Evolutionary conservation across 2,797 vertebrate species (phyloP).

Genomic region (Limosa lapponica): DNA sequence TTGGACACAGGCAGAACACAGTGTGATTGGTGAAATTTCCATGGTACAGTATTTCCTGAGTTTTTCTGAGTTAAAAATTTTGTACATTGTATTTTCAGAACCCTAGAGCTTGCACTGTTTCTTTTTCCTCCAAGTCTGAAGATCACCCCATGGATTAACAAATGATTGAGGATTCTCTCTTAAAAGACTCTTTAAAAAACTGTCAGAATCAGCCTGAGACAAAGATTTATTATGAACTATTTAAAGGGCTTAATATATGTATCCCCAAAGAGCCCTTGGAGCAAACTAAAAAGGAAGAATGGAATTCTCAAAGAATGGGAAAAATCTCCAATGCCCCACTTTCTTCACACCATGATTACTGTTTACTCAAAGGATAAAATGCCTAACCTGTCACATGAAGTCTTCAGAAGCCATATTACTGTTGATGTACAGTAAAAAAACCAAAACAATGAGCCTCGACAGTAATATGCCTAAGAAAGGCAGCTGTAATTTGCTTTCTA

Average conservation of each 20-base stretch:
- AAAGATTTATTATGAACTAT: conserved; percentile 90
- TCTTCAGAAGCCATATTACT: conserved; percentile 77
- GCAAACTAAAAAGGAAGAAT: conserved; percentile 86
- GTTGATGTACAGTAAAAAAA: conserved; percentile 76
- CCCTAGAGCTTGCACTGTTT: conserved; percentile 71
- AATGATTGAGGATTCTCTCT: conserved; percentile 88
- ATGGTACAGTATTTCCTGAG: conserved; percentile 38
- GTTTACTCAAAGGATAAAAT: conserved; percentile 85
- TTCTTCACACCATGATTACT: conserved; percentile 83
- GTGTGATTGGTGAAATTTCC: conserved; percentile 26
- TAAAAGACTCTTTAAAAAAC: conserved; percentile 88
- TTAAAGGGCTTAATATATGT: conserved; percentile 89
- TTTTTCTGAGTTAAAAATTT: conserved; percentile 75
- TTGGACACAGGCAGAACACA: conserved; percentile 38
- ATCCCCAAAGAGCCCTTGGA: conserved; percentile 88
- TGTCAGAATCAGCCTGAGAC: conserved; percentile 88
- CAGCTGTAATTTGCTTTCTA: conserved; percentile 79
- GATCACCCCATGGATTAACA: conserved; percentile 87
- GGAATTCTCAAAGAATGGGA: conserved; percentile 85
- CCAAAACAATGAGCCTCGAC: conserved; percentile 68
- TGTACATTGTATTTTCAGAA: conserved; percentile 70
- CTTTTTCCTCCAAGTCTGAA: conserved; percentile 77
- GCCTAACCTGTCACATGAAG: conserved; percentile 81
- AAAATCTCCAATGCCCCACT: conserved; percentile 82
- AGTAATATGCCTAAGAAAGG: conserved; percentile 69